These are phyloP conservation scores for Talpa occidentalis DNA, from an alignment of 2,113 vertebrate genomes.

Conservation along the genomic window DNA sequence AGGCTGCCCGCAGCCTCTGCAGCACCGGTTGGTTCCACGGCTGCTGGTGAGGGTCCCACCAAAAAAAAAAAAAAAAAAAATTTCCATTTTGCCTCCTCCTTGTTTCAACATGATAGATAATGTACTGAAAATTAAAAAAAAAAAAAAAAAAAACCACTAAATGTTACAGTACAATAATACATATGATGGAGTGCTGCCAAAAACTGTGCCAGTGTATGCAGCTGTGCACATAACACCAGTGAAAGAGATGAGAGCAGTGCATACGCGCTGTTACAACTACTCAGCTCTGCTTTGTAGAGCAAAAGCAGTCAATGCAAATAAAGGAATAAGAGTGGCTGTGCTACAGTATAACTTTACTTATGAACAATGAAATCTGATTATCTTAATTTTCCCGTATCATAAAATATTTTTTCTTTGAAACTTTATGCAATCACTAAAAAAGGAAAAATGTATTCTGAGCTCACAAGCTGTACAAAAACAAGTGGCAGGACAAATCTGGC, in stretches of 20 bases:
- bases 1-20: no score
- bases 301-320: background rate
- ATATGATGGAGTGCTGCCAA: background rate
- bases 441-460: background rate
- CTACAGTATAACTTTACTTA: background rate
- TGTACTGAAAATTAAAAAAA: background rate
- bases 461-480: background rate
- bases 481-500: background rate
- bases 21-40: no score
- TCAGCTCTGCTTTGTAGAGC: background rate
- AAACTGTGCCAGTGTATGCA: background rate
- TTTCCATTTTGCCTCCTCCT: background rate
- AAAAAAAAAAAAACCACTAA: no score
- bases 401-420: background rate
- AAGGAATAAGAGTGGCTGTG: background rate
- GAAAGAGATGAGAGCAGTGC: background rate
- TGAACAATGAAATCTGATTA: background rate
- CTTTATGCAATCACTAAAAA: conserved; percentile 15
- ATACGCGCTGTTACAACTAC: background rate
- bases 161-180: background rate
- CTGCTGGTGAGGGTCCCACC: no score
- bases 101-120: background rate
- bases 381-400: background rate
- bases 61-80: no score
- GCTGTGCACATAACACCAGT: background rate